phyloP scores from a whole-genome alignment of 2,888 invertebrate species.

The Germaria angustata region DNA sequence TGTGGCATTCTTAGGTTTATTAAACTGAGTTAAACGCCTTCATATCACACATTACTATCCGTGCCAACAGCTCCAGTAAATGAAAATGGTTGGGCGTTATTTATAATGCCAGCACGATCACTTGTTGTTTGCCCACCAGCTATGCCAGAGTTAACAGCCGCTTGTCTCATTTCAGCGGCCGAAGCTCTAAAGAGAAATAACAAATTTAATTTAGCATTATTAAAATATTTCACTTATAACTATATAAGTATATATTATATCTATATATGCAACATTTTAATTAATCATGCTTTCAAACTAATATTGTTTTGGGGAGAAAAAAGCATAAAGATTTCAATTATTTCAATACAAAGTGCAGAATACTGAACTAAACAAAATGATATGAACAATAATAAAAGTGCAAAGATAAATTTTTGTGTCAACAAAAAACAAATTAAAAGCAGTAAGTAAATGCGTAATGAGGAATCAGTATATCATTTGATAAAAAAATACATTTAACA shows the following conservation, averaged over 20 bases:
- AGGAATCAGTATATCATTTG: too few species aligned
- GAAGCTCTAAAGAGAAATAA: slow-evolving; percentile 84
- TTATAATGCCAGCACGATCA: slow-evolving; percentile 88
- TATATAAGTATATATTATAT: background rate
- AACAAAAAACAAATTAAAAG: too few species aligned
- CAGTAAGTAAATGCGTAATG: too few species aligned
- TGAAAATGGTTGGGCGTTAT: slow-evolving; percentile 90
- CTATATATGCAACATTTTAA: background rate
- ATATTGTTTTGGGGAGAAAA: background rate
- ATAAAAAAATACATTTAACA: background rate
- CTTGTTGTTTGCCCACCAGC: slow-evolving; percentile 80
- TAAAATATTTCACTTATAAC: background rate
- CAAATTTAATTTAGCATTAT: slow-evolving; percentile 25
- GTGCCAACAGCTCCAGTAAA: slow-evolving; percentile 85
- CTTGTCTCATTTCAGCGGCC: slow-evolving; percentile 89
- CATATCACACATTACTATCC: slow-evolving; percentile 85
- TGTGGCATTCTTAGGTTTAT: slow-evolving; percentile 46
- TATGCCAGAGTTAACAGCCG: slow-evolving; percentile 80
- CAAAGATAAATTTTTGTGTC: background rate
- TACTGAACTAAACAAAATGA: background rate
- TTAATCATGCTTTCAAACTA: slow-evolving; percentile 22
- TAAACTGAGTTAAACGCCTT: slow-evolving; percentile 4
- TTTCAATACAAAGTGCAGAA: slow-evolving; percentile 2
- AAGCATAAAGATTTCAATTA: background rate
- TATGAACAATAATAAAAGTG: background rate